phyloP scores from a whole-genome alignment of 2,797 vertebrate genomes.

The Onychomys arenicola region DNA sequence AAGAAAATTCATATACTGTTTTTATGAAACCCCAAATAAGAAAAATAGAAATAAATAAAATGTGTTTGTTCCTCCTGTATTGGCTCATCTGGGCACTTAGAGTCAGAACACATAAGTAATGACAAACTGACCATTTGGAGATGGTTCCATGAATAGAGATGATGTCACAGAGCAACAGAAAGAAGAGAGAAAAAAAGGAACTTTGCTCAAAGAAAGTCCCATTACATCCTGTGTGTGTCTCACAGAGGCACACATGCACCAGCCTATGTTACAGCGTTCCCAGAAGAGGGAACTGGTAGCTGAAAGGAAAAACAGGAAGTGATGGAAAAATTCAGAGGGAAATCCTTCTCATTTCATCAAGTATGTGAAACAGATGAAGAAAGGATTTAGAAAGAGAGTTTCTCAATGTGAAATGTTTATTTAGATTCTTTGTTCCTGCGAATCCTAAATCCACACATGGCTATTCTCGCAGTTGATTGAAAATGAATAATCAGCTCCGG shows the following conservation, averaged over 20 bases:
- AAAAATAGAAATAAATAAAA: constrained; percentile 37
- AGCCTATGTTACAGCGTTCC: neutral
- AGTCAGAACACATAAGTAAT: constrained; percentile 42
- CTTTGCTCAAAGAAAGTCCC: constrained; percentile 25
- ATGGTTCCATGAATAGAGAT: constrained; percentile 6
- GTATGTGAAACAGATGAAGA: constrained; percentile 30
- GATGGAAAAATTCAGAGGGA: constrained; percentile 35
- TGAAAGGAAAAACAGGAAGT: constrained; percentile 45
- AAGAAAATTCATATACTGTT: constrained; percentile 47
- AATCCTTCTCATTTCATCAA: constrained; percentile 55
- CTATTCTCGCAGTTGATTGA: neutral
- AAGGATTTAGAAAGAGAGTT: constrained; percentile 53
- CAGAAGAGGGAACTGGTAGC: constrained; percentile 39
- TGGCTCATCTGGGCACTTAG: neutral
- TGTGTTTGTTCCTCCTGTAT: neutral
- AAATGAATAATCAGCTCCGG: constrained; percentile 28
- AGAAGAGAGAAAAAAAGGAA: neutral
- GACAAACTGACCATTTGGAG: neutral
- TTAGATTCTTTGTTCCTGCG: constrained; percentile 57
- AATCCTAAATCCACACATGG: constrained; percentile 10
- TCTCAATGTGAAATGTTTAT: constrained; percentile 51
- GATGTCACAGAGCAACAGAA: neutral
- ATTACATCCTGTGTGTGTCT: constrained; percentile 3
- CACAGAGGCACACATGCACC: constrained; percentile 30
- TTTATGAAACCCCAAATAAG: constrained; percentile 42